A percentile compares a stretch with the other conserved stretches of the same genome.
phyloP scores from a whole-genome alignment of 2,888 invertebrate species.

The Aromia moschata region DNA sequence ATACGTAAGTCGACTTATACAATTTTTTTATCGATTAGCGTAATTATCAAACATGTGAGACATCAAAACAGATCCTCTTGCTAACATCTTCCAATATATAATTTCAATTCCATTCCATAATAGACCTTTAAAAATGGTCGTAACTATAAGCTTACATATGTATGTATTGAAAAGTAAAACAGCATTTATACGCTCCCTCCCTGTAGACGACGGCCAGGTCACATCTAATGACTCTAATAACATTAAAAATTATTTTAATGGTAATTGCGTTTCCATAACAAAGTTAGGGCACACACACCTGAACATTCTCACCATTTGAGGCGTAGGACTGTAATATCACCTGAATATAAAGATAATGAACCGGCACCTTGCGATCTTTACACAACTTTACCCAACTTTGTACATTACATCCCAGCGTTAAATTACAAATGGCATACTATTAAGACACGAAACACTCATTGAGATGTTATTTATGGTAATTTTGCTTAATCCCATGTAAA shows the following conservation, averaged over 20 bases:
- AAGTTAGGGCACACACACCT: constrained; percentile 58
- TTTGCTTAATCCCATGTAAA: constrained; percentile 15
- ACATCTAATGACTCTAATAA: constrained; percentile 59
- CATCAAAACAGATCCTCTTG: too few relatives aligned
- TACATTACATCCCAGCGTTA: constrained; percentile 53
- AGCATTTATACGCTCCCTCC: constrained; percentile 1
- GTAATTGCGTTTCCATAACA: constrained; percentile 61
- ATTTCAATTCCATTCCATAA: too few relatives aligned
- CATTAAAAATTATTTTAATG: constrained; percentile 59
- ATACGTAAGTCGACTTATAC: too few relatives aligned
- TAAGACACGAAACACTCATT: constrained; percentile 52
- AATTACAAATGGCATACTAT: constrained; percentile 49
- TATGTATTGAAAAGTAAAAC: too few relatives aligned
- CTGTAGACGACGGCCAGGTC: constrained; percentile 47
- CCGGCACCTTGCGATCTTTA: constrained; percentile 53
- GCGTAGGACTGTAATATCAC: constrained; percentile 54
- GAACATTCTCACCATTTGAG: constrained; percentile 55
- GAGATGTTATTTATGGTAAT: constrained; percentile 42
- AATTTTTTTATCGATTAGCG: too few relatives aligned
- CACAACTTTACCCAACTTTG: constrained; percentile 57
- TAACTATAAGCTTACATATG: too few relatives aligned
- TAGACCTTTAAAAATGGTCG: too few relatives aligned
- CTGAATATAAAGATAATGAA: constrained; percentile 52
- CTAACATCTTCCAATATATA: too few relatives aligned
- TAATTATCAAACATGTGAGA: too few relatives aligned